Conservation (phyloP, 2,797 vertebrate genomes). For the Naso thynnoides region DNA sequence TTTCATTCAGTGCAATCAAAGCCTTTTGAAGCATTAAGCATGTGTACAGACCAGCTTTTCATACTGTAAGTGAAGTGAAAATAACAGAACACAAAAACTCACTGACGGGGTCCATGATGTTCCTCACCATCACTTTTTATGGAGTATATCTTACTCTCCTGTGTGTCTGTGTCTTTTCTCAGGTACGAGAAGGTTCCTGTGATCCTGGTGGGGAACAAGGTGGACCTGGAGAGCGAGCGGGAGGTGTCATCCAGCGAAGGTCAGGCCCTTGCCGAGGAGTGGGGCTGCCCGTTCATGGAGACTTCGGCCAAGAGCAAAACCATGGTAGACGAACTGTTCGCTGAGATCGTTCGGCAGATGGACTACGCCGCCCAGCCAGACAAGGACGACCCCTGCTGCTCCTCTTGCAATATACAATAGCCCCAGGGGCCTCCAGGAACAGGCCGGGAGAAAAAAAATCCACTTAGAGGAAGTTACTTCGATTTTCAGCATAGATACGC, state of each 20-base stretch:
- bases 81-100: background rate
- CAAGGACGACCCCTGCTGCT: slow-evolving; percentile 99
- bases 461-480: slow-evolving; percentile 53
- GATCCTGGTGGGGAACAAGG: slow-evolving; percentile 99
- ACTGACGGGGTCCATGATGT: background rate
- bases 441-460: slow-evolving; percentile 42
- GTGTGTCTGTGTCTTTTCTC: slow-evolving; percentile 52
- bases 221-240: slow-evolving; percentile 97
- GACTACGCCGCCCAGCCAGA: slow-evolving; percentile 99
- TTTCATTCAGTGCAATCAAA: slow-evolving; percentile 7
- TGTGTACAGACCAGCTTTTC: background rate
- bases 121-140: background rate
- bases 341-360: slow-evolving; percentile 99
- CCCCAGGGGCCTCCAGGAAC: slow-evolving; percentile 65
- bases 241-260: slow-evolving; percentile 96
- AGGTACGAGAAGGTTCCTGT: slow-evolving; percentile 99
- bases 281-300: slow-evolving; percentile 99
- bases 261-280: slow-evolving; percentile 96
- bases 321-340: slow-evolving; percentile 99
- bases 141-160: background rate
- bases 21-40: background rate
- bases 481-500: slow-evolving; percentile 52
- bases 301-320: slow-evolving; percentile 99
- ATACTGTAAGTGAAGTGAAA: slow-evolving; percentile 1
- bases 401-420: slow-evolving; percentile 99